Base-by-base conservation (phyloP, 2,113 vertebrate species). In the Piprites chloris region DNA sequence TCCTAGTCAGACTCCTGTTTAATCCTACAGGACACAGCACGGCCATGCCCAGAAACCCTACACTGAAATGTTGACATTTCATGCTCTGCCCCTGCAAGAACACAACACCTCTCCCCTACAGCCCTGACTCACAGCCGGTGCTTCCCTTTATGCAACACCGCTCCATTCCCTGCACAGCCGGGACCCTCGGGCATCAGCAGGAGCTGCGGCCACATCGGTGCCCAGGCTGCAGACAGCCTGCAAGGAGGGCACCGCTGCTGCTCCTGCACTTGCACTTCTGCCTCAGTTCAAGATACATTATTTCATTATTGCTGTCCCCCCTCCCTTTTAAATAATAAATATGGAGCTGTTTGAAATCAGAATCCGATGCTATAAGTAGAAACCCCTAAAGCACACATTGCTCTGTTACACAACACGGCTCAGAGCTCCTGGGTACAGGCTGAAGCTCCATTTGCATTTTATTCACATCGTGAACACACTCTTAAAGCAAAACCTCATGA, bases 391-490 rank as follows among this genome's bases (percentile, higher is more conserved):
- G 63, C 77, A 35, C 66, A 42, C 53, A 32, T 1, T 11, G 46
- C 67, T 33, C 39, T 21, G 52, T 83, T 94, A 88, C 61, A 76
- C 85, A 94, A 87, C 85, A 26, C 44, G 41, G 79, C 87, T 65
- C 22, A 0, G 55, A 69, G 59, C 46, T 80, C 66, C 74, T 22
- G 44, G 14, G 44, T 23, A 44, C 33, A 0, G 4, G 26, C 0
- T 42, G 39, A 75, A 85, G 52, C 47, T 42, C 4, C 22, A 26
- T 35, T 20, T 63, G 44, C 59, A 50, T 87, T 84, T 84, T 32
- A 67, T 27, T 84, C 68, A 49, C 75, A 81, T 39, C 46, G 46
- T 5, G 4, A 90, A 42, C 21, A 42, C 56, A 55, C 14, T 78
- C 58, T 68, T 85, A 26, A 69, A 77, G 68, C 20, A 69, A 72